Base-by-base conservation (phyloP, 2,888 invertebrate genomes). In the Nasonovia ribisnigri region DNA sequence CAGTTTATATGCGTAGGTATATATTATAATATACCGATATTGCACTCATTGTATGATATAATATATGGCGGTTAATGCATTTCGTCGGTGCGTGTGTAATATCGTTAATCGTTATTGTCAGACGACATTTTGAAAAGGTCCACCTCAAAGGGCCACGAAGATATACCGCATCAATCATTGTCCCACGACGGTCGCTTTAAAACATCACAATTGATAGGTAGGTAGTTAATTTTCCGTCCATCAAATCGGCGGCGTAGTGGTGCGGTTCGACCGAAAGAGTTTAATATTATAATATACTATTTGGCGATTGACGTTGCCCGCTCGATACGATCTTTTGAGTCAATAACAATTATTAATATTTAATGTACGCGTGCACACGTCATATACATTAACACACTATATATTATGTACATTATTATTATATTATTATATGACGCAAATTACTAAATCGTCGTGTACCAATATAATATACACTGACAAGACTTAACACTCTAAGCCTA, bases 401-500 rank as follows among this genome's bases (percentile, higher is more conserved):
- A 20, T 13, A 67, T n/a, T 48, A 48, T 48, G 11, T 48, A 48
- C 10, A 48, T 48, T 48, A 48, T 48, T 48, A 48, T 54, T 20
- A 54, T 54, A 54, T 16, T 77, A 77, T 36, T 77, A 36, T 77
- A 20, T 8, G 77, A 77, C 36, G 77, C 20, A 77, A 77, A 36
- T 77, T 36, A 67, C 36, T 77, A 77, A 77, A 77, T 77, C 77
- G 36, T 36, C 54, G 51, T 51, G 51, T 46, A n/a, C 24, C 8
- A 43, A 60, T 29, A n/a, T 60, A n/a, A 42, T n/a, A 26, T 26
- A 46, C 24, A 11, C 46, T 36, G 90, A 90, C 60, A 67, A 90
- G 60, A 67, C 67, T 46, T 67, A 90, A 67, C 90, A 89, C 57
- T 90, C 1, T n/a, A 46, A 90, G 43, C 90, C 90, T 90, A 90